These are phyloP conservation scores for Listrodromus nycthemerus DNA, from an alignment of 2,888 invertebrate species.

Conservation along the genomic window DNA sequence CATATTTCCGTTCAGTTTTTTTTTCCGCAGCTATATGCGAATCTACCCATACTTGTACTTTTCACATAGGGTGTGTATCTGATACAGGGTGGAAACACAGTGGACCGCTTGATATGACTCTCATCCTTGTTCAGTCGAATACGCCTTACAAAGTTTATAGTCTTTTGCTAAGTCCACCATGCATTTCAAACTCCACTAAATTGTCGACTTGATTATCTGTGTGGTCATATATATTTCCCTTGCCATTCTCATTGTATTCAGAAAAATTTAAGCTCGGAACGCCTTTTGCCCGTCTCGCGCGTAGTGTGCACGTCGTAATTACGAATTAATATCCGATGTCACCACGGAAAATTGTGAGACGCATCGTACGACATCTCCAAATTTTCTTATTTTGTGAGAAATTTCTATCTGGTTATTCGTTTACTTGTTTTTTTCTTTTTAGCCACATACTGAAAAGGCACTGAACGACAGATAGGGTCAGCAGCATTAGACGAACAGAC, in stretches of 20 bases:
- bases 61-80: slow-evolving; percentile 12
- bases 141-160: slow-evolving; percentile 12
- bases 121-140: slow-evolving; percentile 31
- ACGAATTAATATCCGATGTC: slow-evolving; percentile 31
- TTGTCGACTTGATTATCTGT: slow-evolving; percentile 13
- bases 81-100: slow-evolving; percentile 32
- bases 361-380: slow-evolving; percentile 42
- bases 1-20: slow-evolving; percentile 34
- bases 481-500: slow-evolving; percentile 67
- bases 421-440: slow-evolving; percentile 21
- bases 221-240: slow-evolving; percentile 28
- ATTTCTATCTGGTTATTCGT: slow-evolving; percentile 24
- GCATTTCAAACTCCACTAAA: slow-evolving; percentile 24
- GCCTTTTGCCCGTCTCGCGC: slow-evolving; percentile 34
- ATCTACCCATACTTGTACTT: slow-evolving; percentile 47
- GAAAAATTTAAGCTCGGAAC: slow-evolving; percentile 55
- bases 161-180: slow-evolving; percentile 41
- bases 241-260: slow-evolving; percentile 60
- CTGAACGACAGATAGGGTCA: slow-evolving; percentile 74
- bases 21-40: slow-evolving; percentile 45
- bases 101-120: slow-evolving; percentile 51
- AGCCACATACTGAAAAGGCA: slow-evolving; percentile 76
- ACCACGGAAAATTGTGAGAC: slow-evolving; percentile 52
- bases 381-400: slow-evolving; percentile 36
- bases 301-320: slow-evolving; percentile 24